These are phyloP conservation scores for Lophius americanus DNA, from an alignment of 2,797 vertebrate genomes.

Conservation along the genomic window DNA sequence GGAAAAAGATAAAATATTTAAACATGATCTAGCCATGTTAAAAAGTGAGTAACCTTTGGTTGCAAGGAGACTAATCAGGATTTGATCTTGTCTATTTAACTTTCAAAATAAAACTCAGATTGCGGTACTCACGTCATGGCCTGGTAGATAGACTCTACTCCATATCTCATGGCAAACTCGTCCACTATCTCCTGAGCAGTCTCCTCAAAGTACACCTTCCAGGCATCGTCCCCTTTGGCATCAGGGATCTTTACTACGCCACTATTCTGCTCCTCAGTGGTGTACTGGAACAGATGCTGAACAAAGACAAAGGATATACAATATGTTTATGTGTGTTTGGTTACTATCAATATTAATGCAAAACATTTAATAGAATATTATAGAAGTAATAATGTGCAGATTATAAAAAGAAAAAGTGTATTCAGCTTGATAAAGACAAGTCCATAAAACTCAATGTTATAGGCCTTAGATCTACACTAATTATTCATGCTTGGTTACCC, in stretches of 20 bases:
- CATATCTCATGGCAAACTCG: constrained; percentile 97
- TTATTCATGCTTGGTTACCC: too few species aligned
- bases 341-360: not conserved
- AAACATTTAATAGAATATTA: not conserved
- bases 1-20: constrained; percentile 10
- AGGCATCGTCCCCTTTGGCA: constrained; percentile 95
- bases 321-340: not conserved
- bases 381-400: not conserved
- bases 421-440: not conserved
- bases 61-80: not conserved
- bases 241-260: constrained; percentile 95
- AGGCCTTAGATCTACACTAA: too few species aligned
- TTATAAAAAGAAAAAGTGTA: not conserved
- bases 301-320: constrained; percentile 23
- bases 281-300: constrained; percentile 96
- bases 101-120: constrained; percentile 1
- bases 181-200: constrained; percentile 96
- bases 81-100: not conserved
- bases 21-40: not conserved
- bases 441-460: too few species aligned
- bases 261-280: constrained; percentile 93
- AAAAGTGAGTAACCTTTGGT: too few species aligned
- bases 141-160: constrained; percentile 98
- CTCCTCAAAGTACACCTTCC: constrained; percentile 98
- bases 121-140: constrained; percentile 93